These are phyloP conservation scores for Cynopterus sphinx DNA, from an alignment of 2,797 vertebrate species.

Conservation along the genomic window DNA sequence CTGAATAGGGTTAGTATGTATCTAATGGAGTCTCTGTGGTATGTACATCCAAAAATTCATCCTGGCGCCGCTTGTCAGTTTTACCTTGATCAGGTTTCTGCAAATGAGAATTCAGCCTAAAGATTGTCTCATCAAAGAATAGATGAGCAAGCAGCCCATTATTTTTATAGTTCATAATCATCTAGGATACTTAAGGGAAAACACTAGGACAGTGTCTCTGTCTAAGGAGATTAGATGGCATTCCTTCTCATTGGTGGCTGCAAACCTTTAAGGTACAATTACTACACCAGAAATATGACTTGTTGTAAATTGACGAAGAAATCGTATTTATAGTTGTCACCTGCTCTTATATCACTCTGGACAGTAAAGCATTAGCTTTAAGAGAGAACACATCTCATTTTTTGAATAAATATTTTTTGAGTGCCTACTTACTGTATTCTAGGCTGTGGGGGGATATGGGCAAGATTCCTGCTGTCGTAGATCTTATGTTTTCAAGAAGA, in stretches of 20 bases:
- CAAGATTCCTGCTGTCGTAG: neutral
- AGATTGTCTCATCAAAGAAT: constrained; percentile 21
- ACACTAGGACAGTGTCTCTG: neutral
- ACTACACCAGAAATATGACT: neutral
- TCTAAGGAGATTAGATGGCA: neutral
- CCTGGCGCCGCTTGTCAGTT: neutral
- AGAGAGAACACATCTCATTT: neutral
- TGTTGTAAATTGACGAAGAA: neutral
- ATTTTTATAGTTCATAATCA: neutral
- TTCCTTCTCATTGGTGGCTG: neutral
- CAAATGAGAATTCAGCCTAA: constrained; percentile 53
- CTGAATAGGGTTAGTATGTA: neutral
- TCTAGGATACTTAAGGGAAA: neutral
- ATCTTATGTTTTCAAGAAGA: neutral
- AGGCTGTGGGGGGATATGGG: neutral
- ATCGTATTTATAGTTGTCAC: neutral
- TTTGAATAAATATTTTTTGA: neutral
- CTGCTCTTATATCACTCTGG: neutral
- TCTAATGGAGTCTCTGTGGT: neutral
- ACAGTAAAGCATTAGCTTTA: neutral
- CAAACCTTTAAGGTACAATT: constrained; percentile 30
- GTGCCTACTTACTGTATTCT: neutral
- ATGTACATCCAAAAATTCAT: neutral
- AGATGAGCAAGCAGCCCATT: neutral
- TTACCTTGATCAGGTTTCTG: constrained; percentile 24